These are phyloP conservation scores for Esox masquinongy DNA, from an alignment of 2,797 vertebrate species.

Conservation along the genomic window DNA sequence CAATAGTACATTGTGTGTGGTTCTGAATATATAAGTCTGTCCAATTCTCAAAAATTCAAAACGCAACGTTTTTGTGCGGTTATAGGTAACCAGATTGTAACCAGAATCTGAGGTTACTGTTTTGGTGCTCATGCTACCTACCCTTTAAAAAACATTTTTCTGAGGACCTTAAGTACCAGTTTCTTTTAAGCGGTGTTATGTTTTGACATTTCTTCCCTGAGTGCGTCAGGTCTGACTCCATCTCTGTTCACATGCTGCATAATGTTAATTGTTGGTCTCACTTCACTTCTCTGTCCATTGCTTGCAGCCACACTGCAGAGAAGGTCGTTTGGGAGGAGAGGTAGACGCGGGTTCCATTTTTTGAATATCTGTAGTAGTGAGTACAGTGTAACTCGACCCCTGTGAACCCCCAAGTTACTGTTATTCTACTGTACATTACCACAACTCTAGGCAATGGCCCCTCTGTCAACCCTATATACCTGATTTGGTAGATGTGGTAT, in stretches of 20 bases:
- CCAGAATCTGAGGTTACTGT: too few species aligned
- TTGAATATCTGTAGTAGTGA: constrained; percentile 86
- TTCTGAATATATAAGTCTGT: too few species aligned
- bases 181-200: constrained; percentile 26
- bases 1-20: too few species aligned
- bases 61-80: too few species aligned
- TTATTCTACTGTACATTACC: constrained; percentile 15
- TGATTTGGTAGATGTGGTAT: neutral
- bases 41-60: too few species aligned
- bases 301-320: constrained; percentile 86
- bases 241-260: constrained; percentile 56
- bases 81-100: too few species aligned
- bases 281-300: constrained; percentile 88
- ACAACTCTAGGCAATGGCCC: constrained; percentile 10
- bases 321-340: constrained; percentile 94
- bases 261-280: constrained; percentile 68
- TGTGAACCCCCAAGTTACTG: constrained; percentile 39
- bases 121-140: too few species aligned
- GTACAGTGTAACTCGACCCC: constrained; percentile 74
- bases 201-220: constrained; percentile 23
- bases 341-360: constrained; percentile 88
- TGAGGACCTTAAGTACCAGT: neutral
- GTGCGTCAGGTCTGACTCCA: constrained; percentile 42
- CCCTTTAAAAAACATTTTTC: neutral
- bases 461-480: neutral